Evolutionary conservation across 2,113 vertebrate genomes (phyloP).

Genomic region (Chitala chitala): DNA sequence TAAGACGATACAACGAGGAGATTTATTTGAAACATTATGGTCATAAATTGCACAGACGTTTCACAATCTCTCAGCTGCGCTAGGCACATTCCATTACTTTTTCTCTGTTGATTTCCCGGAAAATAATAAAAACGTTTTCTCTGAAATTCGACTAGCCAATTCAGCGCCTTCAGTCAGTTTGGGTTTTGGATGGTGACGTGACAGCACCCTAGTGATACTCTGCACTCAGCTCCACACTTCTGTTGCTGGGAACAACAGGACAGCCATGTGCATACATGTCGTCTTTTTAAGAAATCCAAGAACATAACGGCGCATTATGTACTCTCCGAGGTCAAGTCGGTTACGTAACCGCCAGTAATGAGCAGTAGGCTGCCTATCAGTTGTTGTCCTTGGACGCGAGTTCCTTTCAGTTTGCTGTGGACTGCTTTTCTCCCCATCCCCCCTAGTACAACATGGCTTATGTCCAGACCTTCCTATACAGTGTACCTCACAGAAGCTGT

Average conservation of each 20-base stretch:
- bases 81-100: slow-evolving; percentile 42
- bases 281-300: too few relatives aligned
- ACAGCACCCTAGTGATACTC: too few relatives aligned
- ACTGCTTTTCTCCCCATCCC: neutral
- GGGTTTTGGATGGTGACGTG: too few relatives aligned
- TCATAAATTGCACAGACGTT: slow-evolving; percentile 36
- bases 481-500: too few relatives aligned
- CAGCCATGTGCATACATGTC: too few relatives aligned
- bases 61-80: slow-evolving; percentile 19
- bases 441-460: too few relatives aligned
- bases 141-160: too few relatives aligned
- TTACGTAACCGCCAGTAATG: slow-evolving; percentile 23
- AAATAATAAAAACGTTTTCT: neutral
- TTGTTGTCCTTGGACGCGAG: neutral
- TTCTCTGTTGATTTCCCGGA: slow-evolving; percentile 20
- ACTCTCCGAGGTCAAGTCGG: neutral
- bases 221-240: too few relatives aligned
- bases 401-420: neutral
- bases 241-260: too few relatives aligned
- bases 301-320: too few relatives aligned
- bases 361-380: neutral
- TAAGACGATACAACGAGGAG: too few relatives aligned
- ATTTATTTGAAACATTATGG: slow-evolving; percentile 41
- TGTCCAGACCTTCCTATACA: neutral
- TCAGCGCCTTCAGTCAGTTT: too few relatives aligned